Conservation (phyloP, 2,888 invertebrate genomes). For the Xestia ashworthii region DNA sequence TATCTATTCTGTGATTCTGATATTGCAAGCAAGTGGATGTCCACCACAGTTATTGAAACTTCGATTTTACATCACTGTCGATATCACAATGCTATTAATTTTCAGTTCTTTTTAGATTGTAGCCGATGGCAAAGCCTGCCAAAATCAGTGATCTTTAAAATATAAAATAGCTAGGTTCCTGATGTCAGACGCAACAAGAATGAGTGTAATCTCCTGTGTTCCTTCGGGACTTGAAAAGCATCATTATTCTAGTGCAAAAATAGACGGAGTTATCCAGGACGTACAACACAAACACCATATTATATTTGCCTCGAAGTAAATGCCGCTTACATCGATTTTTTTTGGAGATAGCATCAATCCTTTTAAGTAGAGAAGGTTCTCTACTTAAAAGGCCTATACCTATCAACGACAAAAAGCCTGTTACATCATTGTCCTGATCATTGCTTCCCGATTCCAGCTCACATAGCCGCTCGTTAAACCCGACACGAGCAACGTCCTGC, state of each 20-base stretch:
- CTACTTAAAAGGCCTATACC: no score
- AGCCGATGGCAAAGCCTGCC: neutral
- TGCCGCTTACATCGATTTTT: neutral
- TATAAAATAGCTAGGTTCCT: no score
- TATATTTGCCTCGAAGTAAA: no score
- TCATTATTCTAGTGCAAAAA: neutral
- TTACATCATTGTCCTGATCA: neutral
- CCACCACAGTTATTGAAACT: neutral
- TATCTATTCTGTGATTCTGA: neutral
- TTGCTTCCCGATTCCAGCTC: constrained; percentile 10
- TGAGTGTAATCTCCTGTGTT: no score
- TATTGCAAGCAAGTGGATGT: neutral
- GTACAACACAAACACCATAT: no score
- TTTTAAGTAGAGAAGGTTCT: no score
- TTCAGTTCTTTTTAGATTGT: no score
- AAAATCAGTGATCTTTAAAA: neutral
- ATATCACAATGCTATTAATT: neutral
- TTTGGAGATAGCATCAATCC: neutral
- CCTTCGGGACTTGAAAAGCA: neutral
- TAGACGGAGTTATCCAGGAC: neutral
- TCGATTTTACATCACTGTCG: neutral
- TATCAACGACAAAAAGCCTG: no score
- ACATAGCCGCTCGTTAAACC: constrained; percentile 12
- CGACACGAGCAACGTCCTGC: constrained; percentile 31
- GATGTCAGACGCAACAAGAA: neutral